These are phyloP conservation scores for Ennomos fuscantarius DNA, from an alignment of 2,888 invertebrate genomes.

Conservation along the genomic window DNA sequence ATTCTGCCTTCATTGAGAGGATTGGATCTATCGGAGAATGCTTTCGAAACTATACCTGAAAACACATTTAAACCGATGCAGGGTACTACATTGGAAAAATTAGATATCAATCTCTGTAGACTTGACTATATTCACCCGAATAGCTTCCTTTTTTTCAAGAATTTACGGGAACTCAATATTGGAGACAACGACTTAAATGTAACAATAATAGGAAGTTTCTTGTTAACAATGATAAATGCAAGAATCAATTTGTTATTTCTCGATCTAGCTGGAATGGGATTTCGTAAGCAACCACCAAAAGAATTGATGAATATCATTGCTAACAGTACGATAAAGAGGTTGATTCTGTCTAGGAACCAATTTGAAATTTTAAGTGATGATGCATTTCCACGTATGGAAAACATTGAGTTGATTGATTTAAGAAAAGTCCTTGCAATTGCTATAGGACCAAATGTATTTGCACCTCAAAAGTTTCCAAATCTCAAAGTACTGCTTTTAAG, in stretches of 20 bases:
- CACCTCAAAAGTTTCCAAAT: slow-evolving; percentile 74
- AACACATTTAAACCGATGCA: slow-evolving; percentile 76
- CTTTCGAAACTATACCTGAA: slow-evolving; percentile 70
- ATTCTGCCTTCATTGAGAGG: slow-evolving; percentile 74
- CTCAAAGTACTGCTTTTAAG: slow-evolving; percentile 79
- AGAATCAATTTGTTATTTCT: slow-evolving; percentile 74
- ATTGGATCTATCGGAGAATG: slow-evolving; percentile 83
- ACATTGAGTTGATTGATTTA: slow-evolving; percentile 83
- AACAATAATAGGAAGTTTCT: slow-evolving; percentile 67
- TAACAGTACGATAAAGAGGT: slow-evolving; percentile 73
- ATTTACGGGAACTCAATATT: slow-evolving; percentile 74
- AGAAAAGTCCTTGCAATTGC: slow-evolving; percentile 77
- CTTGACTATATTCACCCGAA: slow-evolving; percentile 81
- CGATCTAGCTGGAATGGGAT: slow-evolving; percentile 82
- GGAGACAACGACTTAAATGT: slow-evolving; percentile 83
- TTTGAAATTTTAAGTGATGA: slow-evolving; percentile 80
- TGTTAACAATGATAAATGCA: slow-evolving; percentile 60
- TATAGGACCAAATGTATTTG: slow-evolving; percentile 78
- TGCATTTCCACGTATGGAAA: slow-evolving; percentile 83
- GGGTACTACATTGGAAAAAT: slow-evolving; percentile 68
- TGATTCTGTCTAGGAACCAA: slow-evolving; percentile 82
- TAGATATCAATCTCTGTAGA: slow-evolving; percentile 82
- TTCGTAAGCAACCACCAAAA: slow-evolving; percentile 78
- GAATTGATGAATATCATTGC: slow-evolving; percentile 78
- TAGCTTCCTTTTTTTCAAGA: slow-evolving; percentile 74